Evolutionary conservation across 2,888 invertebrate genomes (phyloP).

Genomic region (Plusia festucae): DNA sequence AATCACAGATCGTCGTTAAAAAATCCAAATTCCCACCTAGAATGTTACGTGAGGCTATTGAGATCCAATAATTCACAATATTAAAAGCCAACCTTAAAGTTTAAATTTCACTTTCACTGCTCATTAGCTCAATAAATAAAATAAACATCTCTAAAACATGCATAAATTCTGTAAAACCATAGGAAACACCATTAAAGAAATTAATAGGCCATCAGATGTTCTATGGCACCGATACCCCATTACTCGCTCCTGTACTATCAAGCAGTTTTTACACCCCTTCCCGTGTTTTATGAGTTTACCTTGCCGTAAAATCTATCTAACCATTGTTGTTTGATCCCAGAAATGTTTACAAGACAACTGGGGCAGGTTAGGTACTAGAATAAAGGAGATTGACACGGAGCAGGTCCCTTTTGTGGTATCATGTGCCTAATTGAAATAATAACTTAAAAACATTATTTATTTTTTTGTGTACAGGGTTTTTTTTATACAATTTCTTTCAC

Average conservation of each 20-base stretch:
- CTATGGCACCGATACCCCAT: slow-evolving; percentile 24
- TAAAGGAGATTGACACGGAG: too few relatives aligned
- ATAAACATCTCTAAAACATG: background rate
- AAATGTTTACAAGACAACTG: slow-evolving; percentile 29
- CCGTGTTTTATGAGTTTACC: slow-evolving; percentile 59
- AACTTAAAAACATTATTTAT: too few relatives aligned
- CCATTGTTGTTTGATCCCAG: slow-evolving; percentile 46
- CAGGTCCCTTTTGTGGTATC: too few relatives aligned
- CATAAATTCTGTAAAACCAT: slow-evolving; percentile 16
- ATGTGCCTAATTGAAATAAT: too few relatives aligned
- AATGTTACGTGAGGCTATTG: too few relatives aligned
- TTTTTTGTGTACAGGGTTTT: too few relatives aligned
- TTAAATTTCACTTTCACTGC: background rate
- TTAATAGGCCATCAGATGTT: slow-evolving; percentile 42
- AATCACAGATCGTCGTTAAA: too few relatives aligned
- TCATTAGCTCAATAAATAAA: background rate
- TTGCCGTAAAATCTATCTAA: slow-evolving; percentile 52
- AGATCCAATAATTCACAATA: too few relatives aligned
- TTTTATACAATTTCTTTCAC: too few relatives aligned
- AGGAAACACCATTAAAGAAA: slow-evolving; percentile 35
- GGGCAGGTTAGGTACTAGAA: background rate
- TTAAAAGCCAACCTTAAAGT: too few relatives aligned
- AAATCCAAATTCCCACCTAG: too few relatives aligned
- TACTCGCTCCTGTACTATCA: slow-evolving; percentile 47
- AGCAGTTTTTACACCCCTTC: slow-evolving; percentile 64